Conservation (phyloP, 2,797 vertebrate species). For the Phataginus tricuspis region DNA sequence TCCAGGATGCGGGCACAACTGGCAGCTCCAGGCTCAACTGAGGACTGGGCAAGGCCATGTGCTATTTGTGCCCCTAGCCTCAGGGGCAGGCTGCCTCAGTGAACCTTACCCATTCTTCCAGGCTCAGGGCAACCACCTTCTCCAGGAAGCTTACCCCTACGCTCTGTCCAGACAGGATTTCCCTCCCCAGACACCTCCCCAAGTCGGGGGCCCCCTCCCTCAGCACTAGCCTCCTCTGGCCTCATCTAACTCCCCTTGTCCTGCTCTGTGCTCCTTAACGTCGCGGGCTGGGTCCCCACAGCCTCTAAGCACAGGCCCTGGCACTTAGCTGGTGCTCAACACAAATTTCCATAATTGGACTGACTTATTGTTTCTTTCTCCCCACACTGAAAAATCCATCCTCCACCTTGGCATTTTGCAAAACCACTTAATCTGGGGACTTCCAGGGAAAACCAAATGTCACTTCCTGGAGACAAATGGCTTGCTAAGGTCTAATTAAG, state of each 20-base stretch:
- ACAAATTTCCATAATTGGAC: slow-evolving; percentile 25
- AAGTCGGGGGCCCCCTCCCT: background rate
- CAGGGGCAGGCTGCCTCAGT: background rate
- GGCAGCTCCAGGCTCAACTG: background rate
- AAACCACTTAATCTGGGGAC: slow-evolving; percentile 74
- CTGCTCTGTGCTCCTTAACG: background rate
- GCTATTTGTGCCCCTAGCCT: fast-evolving
- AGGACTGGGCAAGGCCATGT: background rate
- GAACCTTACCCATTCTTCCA: background rate
- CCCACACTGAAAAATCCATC: slow-evolving; percentile 38
- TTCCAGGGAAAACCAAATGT: slow-evolving; percentile 76
- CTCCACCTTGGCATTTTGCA: slow-evolving; percentile 68
- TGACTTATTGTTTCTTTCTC: slow-evolving; percentile 49
- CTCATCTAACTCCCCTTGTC: background rate
- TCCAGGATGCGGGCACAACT: background rate
- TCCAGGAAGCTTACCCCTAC: background rate
- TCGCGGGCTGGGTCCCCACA: background rate
- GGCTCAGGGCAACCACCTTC: background rate
- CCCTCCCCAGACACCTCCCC: too few species aligned
- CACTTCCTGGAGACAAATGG: slow-evolving; percentile 79
- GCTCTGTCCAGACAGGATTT: background rate
- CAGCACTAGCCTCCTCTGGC: background rate
- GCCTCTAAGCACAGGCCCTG: background rate
- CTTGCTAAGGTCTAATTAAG: slow-evolving; percentile 76
- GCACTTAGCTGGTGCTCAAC: background rate